These are phyloP conservation scores for Sebastes dallii DNA, from an alignment of 2,797 vertebrate species.

Conservation along the genomic window DNA sequence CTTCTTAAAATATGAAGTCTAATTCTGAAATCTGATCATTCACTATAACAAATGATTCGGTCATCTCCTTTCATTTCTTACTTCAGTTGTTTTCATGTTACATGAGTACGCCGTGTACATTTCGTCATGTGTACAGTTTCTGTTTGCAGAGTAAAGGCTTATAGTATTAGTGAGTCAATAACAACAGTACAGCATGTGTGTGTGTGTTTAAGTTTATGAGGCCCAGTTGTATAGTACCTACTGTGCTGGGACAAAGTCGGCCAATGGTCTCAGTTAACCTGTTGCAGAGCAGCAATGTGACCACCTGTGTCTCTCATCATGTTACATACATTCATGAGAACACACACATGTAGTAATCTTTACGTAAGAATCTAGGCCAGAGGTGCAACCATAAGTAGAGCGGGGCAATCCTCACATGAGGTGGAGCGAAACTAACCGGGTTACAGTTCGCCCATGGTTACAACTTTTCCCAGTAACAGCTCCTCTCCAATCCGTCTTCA, in stretches of 20 bases:
- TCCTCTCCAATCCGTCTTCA: not conserved
- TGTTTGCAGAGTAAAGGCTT: slow-evolving; percentile 59
- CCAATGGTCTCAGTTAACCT: slow-evolving; percentile 20
- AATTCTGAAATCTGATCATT: not conserved
- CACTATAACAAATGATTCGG: not conserved
- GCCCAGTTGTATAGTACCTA: not conserved
- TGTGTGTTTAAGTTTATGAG: slow-evolving; percentile 1
- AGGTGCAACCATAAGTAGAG: slow-evolving; percentile 24
- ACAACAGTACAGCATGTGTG: not conserved
- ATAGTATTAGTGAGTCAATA: slow-evolving; percentile 49
- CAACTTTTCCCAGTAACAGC: not conserved
- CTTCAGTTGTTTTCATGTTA: slow-evolving; percentile 34
- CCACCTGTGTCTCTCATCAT: slow-evolving; percentile 52
- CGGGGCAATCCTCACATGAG: slow-evolving; percentile 3
- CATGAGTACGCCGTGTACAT: slow-evolving; percentile 22
- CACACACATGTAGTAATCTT: slow-evolving; percentile 22
- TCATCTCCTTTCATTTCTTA: not conserved
- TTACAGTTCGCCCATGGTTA: not conserved
- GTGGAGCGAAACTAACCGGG: not conserved
- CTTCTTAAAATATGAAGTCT: not conserved
- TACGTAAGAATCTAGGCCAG: slow-evolving; percentile 69
- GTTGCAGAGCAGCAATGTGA: slow-evolving; percentile 24
- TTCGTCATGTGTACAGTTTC: slow-evolving; percentile 44
- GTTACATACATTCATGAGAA: slow-evolving; percentile 32
- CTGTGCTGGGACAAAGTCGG: not conserved